These are phyloP conservation scores for Rhizoglyphus robini DNA, from an alignment of 1,140 invertebrate genomes.

Conservation along the genomic window DNA sequence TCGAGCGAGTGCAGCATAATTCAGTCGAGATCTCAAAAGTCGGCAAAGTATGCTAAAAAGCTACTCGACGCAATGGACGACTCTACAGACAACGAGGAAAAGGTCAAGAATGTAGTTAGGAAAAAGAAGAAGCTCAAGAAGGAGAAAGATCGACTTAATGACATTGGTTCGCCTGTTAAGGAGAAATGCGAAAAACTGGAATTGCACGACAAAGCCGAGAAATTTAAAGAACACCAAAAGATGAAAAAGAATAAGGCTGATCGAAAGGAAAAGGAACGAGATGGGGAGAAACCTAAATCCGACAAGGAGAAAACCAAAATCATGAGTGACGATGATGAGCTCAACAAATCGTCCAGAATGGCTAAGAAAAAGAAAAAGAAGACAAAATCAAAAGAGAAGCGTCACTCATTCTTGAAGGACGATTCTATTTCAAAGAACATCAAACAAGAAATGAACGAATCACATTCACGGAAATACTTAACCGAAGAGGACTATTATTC, in stretches of 20 bases:
- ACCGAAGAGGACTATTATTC: neutral
- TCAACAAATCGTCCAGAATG: neutral
- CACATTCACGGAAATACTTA: neutral
- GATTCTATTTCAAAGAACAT: neutral
- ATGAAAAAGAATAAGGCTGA: slow-evolving; percentile 31
- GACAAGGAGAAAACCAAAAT: slow-evolving; percentile 33
- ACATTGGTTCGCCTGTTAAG: slow-evolving; percentile 2
- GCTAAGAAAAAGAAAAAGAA: slow-evolving; percentile 22
- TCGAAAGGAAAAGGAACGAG: neutral
- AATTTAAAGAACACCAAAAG: slow-evolving; percentile 18
- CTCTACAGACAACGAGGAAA: too few relatives aligned
- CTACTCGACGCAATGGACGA: too few relatives aligned
- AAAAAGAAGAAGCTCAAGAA: neutral
- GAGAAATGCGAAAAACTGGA: slow-evolving; percentile 11
- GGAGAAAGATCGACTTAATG: neutral
- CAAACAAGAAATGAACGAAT: neutral
- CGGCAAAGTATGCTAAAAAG: too few relatives aligned
- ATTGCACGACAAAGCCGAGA: slow-evolving; percentile 20
- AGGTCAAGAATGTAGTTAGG: too few relatives aligned
- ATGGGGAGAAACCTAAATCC: slow-evolving; percentile 25
- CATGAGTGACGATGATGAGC: slow-evolving; percentile 1
- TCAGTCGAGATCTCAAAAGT: too few relatives aligned
- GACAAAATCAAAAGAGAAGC: slow-evolving; percentile 15
- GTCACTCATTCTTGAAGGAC: neutral
- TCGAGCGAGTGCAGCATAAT: too few relatives aligned